Base-by-base conservation (phyloP, 92 coral and sea anemone species). In the Actinostola sp. region DNA sequence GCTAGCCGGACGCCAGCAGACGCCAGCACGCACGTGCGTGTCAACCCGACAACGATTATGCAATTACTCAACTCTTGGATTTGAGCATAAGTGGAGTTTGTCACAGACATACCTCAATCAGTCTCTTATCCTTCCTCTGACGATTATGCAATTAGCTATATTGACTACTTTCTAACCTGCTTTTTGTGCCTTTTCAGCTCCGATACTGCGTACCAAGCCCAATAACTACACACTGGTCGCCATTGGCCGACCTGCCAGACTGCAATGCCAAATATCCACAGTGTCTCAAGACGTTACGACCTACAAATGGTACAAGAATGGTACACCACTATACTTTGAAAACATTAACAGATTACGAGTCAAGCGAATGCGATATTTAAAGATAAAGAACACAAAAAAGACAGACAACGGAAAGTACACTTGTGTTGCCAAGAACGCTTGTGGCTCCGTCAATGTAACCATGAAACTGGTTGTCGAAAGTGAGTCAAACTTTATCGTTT, bases 361-460 rank as follows among this genome's bases (percentile, higher is more conserved):
- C 26, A 92, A 89, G 55, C 7, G 10, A 0, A 41, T 73, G 70
- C 78, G 71, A 76, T 92, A 78, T 62, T 67, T 94, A 3, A 88
- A 87, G 68, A 82, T 94, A 11, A 94, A 85, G 57, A 53, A 13
- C 0, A 39, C 71, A 0, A 10, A 27, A 17, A 82, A 82, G 33
- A 73, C 69, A 11, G 98, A 94, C 46, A 78, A 77, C 8, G 98
- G 97, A 30, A 29, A 21, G 25, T 94, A 88, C 78, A 77, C 69
- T 28, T 94, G 98, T 28, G 84, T 78, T 13, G 92, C 87, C 1
- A 55, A n/a, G 38, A 91, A 83, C 48, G 15, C 65, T 2, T 85
- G 79, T 53, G 98, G 97, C 31, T 35, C 63, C 27, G 62, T 83
- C 39, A 32, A 57, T 2, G 68, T 41, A 23, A 66, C 81, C 0